A percentile compares a stretch with the other conserved stretches of the same genome.
phyloP scores from a whole-genome alignment of 2,113 vertebrate genomes.

The Zosterops borbonicus region DNA sequence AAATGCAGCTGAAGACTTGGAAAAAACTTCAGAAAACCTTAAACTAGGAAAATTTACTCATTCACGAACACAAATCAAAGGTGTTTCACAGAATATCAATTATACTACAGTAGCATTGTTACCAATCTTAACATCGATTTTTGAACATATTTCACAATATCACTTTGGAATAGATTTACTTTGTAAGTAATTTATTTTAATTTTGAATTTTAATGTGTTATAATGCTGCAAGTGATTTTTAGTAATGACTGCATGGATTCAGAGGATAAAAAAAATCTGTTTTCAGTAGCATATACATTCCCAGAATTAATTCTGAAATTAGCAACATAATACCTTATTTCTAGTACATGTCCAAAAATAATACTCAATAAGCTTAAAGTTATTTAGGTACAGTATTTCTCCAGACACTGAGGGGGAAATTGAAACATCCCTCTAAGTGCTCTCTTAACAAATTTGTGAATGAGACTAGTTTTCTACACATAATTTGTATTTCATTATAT shows the following conservation, averaged over 20 bases:
- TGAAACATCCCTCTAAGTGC: background rate
- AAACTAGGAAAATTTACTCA: constrained; percentile 97
- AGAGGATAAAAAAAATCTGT: background rate
- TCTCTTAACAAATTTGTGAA: background rate
- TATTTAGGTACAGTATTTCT: background rate
- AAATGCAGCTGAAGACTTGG: constrained; percentile 94
- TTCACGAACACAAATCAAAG: constrained; percentile 95
- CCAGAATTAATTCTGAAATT: background rate
- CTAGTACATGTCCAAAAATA: background rate
- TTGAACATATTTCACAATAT: constrained; percentile 93
- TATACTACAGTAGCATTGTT: constrained; percentile 95
- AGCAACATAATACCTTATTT: background rate
- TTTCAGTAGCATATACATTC: background rate
- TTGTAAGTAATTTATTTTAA: constrained; percentile 78
- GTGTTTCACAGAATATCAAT: constrained; percentile 98
- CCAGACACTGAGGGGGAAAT: background rate
- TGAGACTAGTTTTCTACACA: background rate
- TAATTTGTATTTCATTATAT: background rate
- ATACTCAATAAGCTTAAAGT: background rate
- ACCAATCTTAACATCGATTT: constrained; percentile 94
- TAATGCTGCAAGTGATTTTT: background rate
- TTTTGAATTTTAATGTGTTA: background rate
- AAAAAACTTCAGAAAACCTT: constrained; percentile 95
- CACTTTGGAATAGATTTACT: constrained; percentile 93
- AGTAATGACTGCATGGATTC: background rate